phyloP scores from a whole-genome alignment of 2,888 invertebrate species.

The Pemphredon lugubris region DNA sequence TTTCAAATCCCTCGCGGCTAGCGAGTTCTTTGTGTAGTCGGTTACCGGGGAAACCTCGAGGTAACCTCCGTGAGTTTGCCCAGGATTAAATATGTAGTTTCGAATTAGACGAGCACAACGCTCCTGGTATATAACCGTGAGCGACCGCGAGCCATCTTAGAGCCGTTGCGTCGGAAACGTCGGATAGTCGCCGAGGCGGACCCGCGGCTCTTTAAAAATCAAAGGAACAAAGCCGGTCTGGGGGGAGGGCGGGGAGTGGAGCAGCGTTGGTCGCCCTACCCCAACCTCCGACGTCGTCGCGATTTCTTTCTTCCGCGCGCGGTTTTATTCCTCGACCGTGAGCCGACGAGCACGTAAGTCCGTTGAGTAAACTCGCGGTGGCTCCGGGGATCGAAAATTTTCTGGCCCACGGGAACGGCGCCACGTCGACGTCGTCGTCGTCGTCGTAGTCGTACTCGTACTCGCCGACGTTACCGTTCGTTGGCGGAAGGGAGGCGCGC shows the following conservation, averaged over 20 bases:
- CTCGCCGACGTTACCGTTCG: slow-evolving; percentile 12
- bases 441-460: too few relatives aligned
- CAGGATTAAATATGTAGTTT: slow-evolving; percentile 80
- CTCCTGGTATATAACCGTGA: neutral
- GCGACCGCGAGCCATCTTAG: slow-evolving; percentile 4
- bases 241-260: too few relatives aligned
- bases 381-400: too few relatives aligned
- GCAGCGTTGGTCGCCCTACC: too few relatives aligned
- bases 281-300: too few relatives aligned
- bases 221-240: too few relatives aligned
- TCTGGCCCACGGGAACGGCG: too few relatives aligned
- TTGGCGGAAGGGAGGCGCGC: neutral
- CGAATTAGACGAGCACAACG: slow-evolving; percentile 76
- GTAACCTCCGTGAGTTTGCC: slow-evolving; percentile 72
- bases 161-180: neutral
- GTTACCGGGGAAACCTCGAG: slow-evolving; percentile 61
- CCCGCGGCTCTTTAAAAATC: too few relatives aligned
- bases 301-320: too few relatives aligned
- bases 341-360: too few relatives aligned
- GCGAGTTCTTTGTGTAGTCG: neutral
- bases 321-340: too few relatives aligned
- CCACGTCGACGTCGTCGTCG: neutral
- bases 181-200: neutral
- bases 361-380: too few relatives aligned
- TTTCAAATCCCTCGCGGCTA: slow-evolving; percentile 18